These are phyloP conservation scores for Pseudorasbora parva DNA, from an alignment of 2,113 vertebrate genomes.

Conservation along the genomic window DNA sequence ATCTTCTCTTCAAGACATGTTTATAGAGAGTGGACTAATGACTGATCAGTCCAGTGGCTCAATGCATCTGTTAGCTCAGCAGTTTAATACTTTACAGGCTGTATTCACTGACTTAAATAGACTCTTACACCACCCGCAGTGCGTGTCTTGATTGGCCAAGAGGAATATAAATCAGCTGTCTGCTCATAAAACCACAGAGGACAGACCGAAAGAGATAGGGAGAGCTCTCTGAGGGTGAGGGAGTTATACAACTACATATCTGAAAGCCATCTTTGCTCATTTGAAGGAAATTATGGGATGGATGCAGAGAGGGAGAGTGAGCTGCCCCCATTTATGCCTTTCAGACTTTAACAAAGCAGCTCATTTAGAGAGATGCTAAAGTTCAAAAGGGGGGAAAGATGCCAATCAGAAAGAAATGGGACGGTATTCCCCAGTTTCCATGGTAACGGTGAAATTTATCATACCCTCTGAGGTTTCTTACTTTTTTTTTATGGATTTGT, in stretches of 20 bases:
- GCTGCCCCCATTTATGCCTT: neutral
- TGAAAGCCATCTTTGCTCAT: conserved; percentile 53
- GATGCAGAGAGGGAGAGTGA: conserved; percentile 5
- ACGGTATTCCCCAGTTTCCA: conserved; percentile 77
- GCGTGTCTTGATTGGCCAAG: conserved; percentile 45
- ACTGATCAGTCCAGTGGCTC: conserved; percentile 16
- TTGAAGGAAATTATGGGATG: conserved; percentile 37
- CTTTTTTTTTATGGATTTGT: conserved; percentile 46
- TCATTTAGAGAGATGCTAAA: conserved; percentile 47
- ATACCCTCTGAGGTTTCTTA: conserved; percentile 35
- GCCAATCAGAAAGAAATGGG: conserved; percentile 49
- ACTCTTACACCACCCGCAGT: conserved; percentile 37
- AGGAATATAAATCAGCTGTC: conserved; percentile 53
- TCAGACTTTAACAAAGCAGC: conserved; percentile 30
- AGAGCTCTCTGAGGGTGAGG: conserved; percentile 21
- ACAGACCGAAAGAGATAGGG: conserved; percentile 14
- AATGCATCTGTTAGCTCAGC: conserved; percentile 42
- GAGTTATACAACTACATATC: conserved; percentile 34
- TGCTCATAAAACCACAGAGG: conserved; percentile 40
- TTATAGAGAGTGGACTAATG: conserved; percentile 22
- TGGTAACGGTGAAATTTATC: conserved; percentile 69
- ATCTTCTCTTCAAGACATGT: conserved; percentile 14
- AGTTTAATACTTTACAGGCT: conserved; percentile 31
- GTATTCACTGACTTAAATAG: conserved; percentile 45
- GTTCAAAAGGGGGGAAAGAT: conserved; percentile 24